Conservation (phyloP, 2,797 vertebrate genomes). For the Artibeus jamaicensis region DNA sequence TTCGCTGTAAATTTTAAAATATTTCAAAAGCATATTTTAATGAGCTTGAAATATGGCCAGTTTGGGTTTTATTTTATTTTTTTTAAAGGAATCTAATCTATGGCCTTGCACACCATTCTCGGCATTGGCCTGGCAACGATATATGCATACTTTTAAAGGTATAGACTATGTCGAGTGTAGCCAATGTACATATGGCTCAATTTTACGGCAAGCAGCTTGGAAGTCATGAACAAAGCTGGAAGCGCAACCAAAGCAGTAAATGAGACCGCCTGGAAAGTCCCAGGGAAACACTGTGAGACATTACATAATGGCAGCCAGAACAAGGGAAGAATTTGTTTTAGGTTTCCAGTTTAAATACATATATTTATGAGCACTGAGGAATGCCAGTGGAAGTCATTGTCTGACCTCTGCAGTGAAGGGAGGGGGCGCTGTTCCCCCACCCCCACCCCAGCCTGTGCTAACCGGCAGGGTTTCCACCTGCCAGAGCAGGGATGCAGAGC, state of each 20-base stretch:
- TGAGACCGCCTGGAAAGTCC: conserved; percentile 38
- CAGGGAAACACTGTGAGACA: conserved; percentile 48
- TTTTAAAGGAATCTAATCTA: neutral
- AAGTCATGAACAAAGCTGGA: conserved; percentile 59
- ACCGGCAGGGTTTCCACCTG: neutral
- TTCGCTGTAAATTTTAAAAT: conserved; percentile 39
- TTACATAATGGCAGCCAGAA: conserved; percentile 54
- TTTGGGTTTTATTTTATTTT: neutral
- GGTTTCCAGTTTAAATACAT: conserved; percentile 32
- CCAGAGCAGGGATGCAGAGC: neutral
- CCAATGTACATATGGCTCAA: neutral
- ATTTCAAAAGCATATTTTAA: conserved; percentile 7
- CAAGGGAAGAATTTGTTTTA: conserved; percentile 45
- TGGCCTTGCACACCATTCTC: neutral
- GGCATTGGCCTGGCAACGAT: neutral
- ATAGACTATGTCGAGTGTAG: neutral
- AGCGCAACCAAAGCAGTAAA: conserved; percentile 2
- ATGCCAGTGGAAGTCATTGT: neutral
- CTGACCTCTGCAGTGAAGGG: neutral
- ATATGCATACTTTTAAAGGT: neutral
- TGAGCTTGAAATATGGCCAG: neutral
- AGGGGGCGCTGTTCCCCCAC: neutral
- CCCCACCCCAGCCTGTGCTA: accelerated
- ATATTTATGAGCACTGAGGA: neutral
- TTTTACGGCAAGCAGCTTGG: conserved; percentile 63